Evolutionary conservation across 2,888 invertebrate genomes (phyloP), one percentile per base, ranked within the genome.

Genomic region (Platycnemis pennipes): DNA sequence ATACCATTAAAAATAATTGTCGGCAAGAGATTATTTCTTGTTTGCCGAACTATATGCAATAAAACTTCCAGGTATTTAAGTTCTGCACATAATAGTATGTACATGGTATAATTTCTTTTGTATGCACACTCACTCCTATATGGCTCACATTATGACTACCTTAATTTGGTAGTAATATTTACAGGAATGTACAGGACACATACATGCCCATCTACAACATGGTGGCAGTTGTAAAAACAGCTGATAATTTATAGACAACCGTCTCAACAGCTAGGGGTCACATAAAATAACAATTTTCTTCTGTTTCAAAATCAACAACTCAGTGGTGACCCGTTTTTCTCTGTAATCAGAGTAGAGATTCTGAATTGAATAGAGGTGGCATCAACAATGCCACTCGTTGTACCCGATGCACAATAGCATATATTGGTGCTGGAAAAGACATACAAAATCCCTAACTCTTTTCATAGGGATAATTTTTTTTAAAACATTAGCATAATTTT

Each of bases 161-260:
- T 56, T 26, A 44, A 91, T 44, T 63, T 63, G 91, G 91, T 91
- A 91, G 91, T 91, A 42, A 45, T 91, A 91, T 91, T 63, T 91
- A 91, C 91, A 91, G 91, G 91, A 91, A 91, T 91, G 91, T 91
- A 91, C 91, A 91, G 91, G 91, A 45, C 91, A 91, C 69, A 91
- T 44, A 69, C 37, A 44, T 63, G 91, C 45, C 91, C 91, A 91
- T 44, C 91, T 91, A 91, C 91, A 91, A 91, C 91, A 69, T 63
- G 91, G 91, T 91, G 91, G 91, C 91, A 91, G 91, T 91, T 91
- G 91, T 91, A 91, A 91, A 77, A 91, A 91, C 91, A 91, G 91
- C 91, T 91, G 91, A 91, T 91, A 63, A 91, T 91, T 91, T 91
- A 91, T 91, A 91, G 91, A 91, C 91, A 91, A 89, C 89, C 11